Evolutionary conservation across 2,113 vertebrate species (phyloP).

Genomic region (Nibea coibor): DNA sequence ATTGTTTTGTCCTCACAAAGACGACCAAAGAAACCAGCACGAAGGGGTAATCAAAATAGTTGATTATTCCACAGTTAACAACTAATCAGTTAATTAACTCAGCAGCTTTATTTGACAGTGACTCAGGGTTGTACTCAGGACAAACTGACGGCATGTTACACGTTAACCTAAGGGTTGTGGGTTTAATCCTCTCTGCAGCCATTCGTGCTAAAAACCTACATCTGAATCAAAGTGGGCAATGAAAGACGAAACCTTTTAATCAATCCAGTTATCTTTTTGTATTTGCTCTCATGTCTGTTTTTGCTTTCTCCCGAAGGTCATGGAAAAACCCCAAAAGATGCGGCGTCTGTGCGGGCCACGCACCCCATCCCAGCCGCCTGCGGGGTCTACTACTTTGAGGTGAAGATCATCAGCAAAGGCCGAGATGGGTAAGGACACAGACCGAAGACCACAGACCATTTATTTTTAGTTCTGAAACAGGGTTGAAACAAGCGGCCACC

Average conservation of each 20-base stretch:
- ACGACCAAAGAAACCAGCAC: too few relatives aligned
- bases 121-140: too few relatives aligned
- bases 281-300: conserved; percentile 8
- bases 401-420: conserved; percentile 99
- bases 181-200: background rate
- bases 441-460: background rate
- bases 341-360: conserved; percentile 96
- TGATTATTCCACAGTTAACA: too few relatives aligned
- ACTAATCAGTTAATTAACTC: too few relatives aligned
- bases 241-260: background rate
- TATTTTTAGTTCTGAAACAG: too few relatives aligned
- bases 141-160: too few relatives aligned
- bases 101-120: too few relatives aligned
- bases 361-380: conserved; percentile 99
- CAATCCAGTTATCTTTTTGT: background rate
- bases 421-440: conserved; percentile 91
- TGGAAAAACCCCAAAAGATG: conserved; percentile 98
- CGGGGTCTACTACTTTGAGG: conserved; percentile 99
- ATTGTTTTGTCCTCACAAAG: too few relatives aligned
- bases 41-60: too few relatives aligned
- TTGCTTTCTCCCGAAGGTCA: conserved; percentile 86
- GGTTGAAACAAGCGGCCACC: too few relatives aligned
- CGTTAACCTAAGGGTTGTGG: background rate
- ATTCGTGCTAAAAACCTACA: background rate
- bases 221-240: background rate